Evolutionary conservation across 2,888 invertebrate species (phyloP).

Genomic region (Sthenelais limicola): DNA sequence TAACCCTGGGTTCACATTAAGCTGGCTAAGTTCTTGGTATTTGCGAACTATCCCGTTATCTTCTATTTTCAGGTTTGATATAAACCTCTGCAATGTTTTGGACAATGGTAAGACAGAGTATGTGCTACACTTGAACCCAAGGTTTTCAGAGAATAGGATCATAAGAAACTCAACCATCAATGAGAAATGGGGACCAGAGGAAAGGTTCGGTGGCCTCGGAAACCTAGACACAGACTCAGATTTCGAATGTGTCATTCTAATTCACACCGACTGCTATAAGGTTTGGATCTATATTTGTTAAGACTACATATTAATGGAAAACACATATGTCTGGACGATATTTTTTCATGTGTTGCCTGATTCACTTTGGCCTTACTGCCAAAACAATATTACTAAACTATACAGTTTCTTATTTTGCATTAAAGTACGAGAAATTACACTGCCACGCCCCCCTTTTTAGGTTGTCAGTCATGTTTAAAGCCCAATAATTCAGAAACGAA

Average conservation of each 20-base stretch:
- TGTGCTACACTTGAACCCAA: constrained; percentile 12
- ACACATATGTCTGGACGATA: no score
- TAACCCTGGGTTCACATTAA: no score
- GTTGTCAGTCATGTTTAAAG: no score
- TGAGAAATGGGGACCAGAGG: constrained; percentile 34
- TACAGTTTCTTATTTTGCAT: no score
- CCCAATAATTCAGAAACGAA: no score
- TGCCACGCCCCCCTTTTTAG: no score
- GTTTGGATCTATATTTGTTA: background rate
- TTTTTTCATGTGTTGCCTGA: no score
- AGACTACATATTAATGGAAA: no score
- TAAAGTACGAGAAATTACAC: no score
- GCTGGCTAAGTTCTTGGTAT: no score
- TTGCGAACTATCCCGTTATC: background rate
- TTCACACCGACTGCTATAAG: constrained; percentile 30
- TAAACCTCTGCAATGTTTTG: constrained; percentile 12
- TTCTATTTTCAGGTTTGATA: constrained; percentile 3
- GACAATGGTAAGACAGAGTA: constrained; percentile 28
- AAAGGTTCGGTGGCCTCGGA: constrained; percentile 1
- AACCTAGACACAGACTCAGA: constrained; percentile 4
- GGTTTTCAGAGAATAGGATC: constrained; percentile 16
- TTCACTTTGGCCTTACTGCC: no score
- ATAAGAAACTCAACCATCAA: constrained; percentile 25
- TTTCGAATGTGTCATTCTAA: constrained; percentile 26
- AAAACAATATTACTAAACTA: no score